phyloP scores from a whole-genome alignment of 2,888 invertebrate genomes.

The Mystacides longicornis region DNA sequence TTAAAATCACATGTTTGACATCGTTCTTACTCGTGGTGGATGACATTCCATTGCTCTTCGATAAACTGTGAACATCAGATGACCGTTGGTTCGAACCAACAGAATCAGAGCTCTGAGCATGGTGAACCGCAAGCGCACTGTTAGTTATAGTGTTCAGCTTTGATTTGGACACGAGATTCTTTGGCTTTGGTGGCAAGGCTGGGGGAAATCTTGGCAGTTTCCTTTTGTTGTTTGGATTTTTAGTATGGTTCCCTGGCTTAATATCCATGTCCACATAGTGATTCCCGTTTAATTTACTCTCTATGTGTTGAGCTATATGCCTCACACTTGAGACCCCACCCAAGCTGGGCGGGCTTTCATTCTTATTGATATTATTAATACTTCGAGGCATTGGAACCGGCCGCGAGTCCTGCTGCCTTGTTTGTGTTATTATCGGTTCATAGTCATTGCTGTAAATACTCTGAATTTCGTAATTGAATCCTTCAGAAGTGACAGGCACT shows the following conservation, averaged over 20 bases:
- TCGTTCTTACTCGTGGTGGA: constrained; percentile 26
- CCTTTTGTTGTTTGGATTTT: constrained; percentile 45
- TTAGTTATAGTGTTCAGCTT: constrained; percentile 42
- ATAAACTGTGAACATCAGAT: constrained; percentile 44
- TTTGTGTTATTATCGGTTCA: constrained; percentile 56
- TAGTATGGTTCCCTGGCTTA: constrained; percentile 41
- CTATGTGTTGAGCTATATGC: constrained; percentile 46
- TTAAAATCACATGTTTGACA: constrained; percentile 42
- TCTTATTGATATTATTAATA: constrained; percentile 28
- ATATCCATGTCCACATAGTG: constrained; percentile 52
- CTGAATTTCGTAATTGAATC: constrained; percentile 49
- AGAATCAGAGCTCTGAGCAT: constrained; percentile 47
- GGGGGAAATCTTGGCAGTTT: constrained; percentile 62
- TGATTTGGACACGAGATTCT: constrained; percentile 61
- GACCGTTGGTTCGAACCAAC: constrained; percentile 53
- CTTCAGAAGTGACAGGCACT: constrained; percentile 50
- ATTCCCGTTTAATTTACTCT: constrained; percentile 40
- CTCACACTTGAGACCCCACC: constrained; percentile 47
- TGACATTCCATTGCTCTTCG: constrained; percentile 13
- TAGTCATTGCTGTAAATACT: constrained; percentile 71
- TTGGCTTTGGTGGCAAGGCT: constrained; percentile 72
- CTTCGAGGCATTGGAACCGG: constrained; percentile 36
- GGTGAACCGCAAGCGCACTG: constrained; percentile 31
- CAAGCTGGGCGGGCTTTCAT: constrained; percentile 29
- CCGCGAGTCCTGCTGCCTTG: constrained; percentile 38